Base-by-base conservation (phyloP, 2,888 invertebrate genomes). In the Drosophila atripex region DNA sequence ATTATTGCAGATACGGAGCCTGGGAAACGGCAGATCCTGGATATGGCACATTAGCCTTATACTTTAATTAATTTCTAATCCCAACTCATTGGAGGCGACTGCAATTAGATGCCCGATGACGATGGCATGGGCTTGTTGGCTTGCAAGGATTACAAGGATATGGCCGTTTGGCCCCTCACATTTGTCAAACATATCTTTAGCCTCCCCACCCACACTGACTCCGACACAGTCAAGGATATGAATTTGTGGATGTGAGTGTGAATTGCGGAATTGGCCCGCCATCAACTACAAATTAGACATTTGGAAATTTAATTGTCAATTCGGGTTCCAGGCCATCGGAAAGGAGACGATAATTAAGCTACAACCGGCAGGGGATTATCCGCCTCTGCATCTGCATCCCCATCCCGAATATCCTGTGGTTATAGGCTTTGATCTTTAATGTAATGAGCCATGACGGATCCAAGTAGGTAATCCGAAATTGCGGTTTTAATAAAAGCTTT, bases 21-120 rank as follows among this genome's bases (percentile, higher is more conserved):
- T 41, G 16, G 30, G 23, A 50, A 28, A 35, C 50, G 45, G 39
- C 18, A 38, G 32, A 39, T 53, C 50, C 76, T 73, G 76, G 75
- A 73, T 55, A 71, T 82, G 83, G 61, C 78, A 55, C 53, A 79
- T 68, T 52, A 59, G 69, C 65, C 63, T 69, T 65, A 85, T 79
- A 83, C 63, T 78, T 80, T 75, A 85, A 84, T 84, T 84, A 83
- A 80, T 84, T 80, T 83, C 77, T 77, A 85, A 85, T 83, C 82
- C 83, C 55, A 66, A 52, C 63, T 47, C 71, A 79, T 71, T 80
- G 82, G 66, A 63, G 54, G 54, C 56, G 25, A 60, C 52, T 69
- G 78, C 76, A 83, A 83, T 83, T 83, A 83, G 84, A 50, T 60
- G 71, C 43, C 30, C 58, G 43, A 43, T 58, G 51, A 14, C 11